Conservation (phyloP, 2,113 vertebrate species). For the Butorides virescens region DNA sequence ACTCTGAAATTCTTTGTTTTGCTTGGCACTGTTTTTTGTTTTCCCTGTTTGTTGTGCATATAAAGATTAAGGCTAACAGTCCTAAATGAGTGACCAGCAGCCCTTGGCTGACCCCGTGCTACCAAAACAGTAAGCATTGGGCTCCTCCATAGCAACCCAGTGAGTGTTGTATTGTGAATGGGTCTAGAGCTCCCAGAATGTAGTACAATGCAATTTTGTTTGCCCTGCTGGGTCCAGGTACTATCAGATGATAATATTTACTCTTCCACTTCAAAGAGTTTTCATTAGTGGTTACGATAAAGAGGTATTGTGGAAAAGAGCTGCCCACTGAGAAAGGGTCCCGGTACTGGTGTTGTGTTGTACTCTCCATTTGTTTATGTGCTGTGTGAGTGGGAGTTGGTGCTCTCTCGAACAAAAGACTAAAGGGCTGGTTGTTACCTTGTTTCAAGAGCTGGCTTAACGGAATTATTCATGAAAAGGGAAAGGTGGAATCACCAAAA, state of each 20-base stretch:
- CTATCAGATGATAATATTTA: conserved; percentile 78
- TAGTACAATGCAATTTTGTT: conserved; percentile 63
- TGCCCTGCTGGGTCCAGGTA: conserved; percentile 59
- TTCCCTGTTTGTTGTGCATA: neutral
- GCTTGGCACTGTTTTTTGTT: neutral
- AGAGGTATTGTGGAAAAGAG: conserved; percentile 51
- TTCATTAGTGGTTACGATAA: conserved; percentile 64
- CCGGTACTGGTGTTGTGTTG: neutral
- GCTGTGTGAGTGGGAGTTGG: conserved; percentile 14
- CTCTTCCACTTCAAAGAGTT: conserved; percentile 75
- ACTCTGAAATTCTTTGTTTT: neutral
- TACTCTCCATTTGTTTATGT: conserved; percentile 24
- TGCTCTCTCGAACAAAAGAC: conserved; percentile 13
- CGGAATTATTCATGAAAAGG: neutral
- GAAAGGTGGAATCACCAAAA: neutral
- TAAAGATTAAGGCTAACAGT: neutral
- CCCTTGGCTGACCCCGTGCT: neutral
- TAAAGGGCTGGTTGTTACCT: neutral
- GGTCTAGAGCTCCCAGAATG: conserved; percentile 18
- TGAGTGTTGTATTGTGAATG: neutral
- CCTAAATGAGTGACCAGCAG: neutral
- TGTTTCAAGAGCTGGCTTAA: neutral
- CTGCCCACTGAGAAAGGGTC: neutral
- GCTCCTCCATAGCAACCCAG: conserved; percentile 63
- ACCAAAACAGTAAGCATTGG: neutral